Percentiles rank a stretch among this genome's conserved stretches.
Evolutionary conservation across 30 jellyfish, hydroid and myxozoan species (phyloP).

Genomic region (Turritopsis rubra): DNA sequence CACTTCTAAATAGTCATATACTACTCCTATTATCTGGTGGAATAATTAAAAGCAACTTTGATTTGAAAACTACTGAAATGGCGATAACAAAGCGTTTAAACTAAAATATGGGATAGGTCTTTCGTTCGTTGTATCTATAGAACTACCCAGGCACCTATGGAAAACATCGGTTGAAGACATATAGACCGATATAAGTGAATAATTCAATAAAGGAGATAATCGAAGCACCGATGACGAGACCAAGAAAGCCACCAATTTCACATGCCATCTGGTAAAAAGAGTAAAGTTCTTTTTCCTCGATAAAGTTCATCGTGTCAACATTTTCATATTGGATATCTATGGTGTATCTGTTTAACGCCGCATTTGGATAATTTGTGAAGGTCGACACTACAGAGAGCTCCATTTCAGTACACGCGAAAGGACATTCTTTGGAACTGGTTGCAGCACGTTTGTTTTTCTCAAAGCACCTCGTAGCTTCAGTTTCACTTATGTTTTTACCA

Average conservation of each 20-base stretch:
- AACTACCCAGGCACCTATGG: too few species aligned
- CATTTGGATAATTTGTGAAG: not conserved
- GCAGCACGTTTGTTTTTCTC: not conserved
- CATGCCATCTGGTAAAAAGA: slow-evolving; percentile 33
- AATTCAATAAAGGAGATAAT: slow-evolving; percentile 23
- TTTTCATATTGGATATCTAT: slow-evolving; percentile 21
- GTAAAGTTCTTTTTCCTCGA: slow-evolving; percentile 26
- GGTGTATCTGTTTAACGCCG: not conserved
- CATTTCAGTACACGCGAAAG: slow-evolving; percentile 32
- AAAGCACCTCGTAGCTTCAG: not conserved
- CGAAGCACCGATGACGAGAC: slow-evolving; percentile 34
- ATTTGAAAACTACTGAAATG: too few species aligned
- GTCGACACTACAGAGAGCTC: not conserved
- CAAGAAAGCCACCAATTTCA: slow-evolving; percentile 43
- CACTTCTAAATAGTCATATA: too few species aligned
- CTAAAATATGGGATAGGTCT: too few species aligned
- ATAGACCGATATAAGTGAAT: not conserved
- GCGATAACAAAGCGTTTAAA: too few species aligned
- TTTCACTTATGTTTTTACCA: not conserved
- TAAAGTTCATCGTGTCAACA: slow-evolving; percentile 28
- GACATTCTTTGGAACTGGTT: slow-evolving; percentile 16
- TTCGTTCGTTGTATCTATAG: too few species aligned
- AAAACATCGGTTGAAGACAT: not conserved
- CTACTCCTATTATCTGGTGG: too few species aligned
- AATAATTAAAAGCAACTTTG: too few species aligned